phyloP scores from a whole-genome alignment of 2,888 invertebrate genomes.

The Ophraella communa region DNA sequence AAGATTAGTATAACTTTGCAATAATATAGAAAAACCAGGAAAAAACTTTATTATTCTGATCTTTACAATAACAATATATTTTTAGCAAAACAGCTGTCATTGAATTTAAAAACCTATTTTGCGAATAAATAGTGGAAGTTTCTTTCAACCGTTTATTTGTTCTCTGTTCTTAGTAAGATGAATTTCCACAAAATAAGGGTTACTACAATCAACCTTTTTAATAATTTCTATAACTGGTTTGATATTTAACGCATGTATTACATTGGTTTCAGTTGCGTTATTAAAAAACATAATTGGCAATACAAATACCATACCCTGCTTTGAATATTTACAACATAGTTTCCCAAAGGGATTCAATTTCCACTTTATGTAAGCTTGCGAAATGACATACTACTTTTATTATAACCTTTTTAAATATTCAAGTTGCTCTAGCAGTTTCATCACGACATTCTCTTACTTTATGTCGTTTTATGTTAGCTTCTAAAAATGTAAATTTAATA shows the following conservation, averaged over 20 bases:
- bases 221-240: too few species aligned
- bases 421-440: background rate
- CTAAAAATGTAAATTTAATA: background rate
- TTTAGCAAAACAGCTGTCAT: too few species aligned
- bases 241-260: background rate
- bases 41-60: too few species aligned
- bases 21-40: too few species aligned
- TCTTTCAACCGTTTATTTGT: too few species aligned
- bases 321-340: background rate
- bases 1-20: too few species aligned
- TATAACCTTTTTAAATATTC: background rate
- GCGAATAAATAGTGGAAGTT: too few species aligned
- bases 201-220: too few species aligned
- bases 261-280: background rate
- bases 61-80: too few species aligned
- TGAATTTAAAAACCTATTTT: too few species aligned
- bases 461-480: background rate
- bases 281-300: background rate
- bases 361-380: background rate
- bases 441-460: background rate
- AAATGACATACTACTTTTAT: background rate
- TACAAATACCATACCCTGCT: background rate
- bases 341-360: background rate
- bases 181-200: too few species aligned
- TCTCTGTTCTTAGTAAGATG: too few species aligned